Conservation (phyloP, 23 tunicate genomes). For the Phallusia fumigata region DNA sequence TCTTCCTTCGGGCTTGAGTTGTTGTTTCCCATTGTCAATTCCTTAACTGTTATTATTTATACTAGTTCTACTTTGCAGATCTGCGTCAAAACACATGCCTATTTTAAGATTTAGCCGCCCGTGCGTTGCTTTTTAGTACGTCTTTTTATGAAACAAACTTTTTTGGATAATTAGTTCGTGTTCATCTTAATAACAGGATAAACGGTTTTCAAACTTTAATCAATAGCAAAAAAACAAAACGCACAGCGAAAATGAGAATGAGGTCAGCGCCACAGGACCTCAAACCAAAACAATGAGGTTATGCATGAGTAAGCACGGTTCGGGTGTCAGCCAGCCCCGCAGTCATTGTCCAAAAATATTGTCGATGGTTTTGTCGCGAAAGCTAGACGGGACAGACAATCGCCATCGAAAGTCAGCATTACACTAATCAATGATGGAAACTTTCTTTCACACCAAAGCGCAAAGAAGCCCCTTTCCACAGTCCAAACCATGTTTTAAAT, state of each 20-base stretch:
- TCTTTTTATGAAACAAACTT: neutral
- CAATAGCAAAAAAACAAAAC: too few species aligned
- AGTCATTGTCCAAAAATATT: too few species aligned
- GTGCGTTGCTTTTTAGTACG: neutral
- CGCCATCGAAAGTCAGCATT: too few species aligned
- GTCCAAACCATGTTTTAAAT: neutral
- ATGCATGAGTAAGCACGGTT: neutral
- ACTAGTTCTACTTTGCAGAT: neutral
- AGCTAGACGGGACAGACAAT: neutral
- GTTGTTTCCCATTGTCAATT: constrained; percentile 12
- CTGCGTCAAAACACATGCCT: too few species aligned
- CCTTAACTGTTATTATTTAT: neutral
- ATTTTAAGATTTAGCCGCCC: too few species aligned
- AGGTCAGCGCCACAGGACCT: neutral
- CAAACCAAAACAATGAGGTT: neutral
- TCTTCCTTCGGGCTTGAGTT: neutral
- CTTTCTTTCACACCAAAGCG: neutral
- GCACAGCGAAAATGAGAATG: neutral
- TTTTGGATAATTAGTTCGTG: neutral
- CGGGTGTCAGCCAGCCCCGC: too few species aligned
- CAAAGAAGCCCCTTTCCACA: neutral
- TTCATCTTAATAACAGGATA: too few species aligned
- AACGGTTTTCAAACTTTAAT: too few species aligned
- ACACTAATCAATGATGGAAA: neutral
- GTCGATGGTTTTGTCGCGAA: neutral